Base-by-base conservation (phyloP, 2,888 invertebrate species). In the Elegia similella region DNA sequence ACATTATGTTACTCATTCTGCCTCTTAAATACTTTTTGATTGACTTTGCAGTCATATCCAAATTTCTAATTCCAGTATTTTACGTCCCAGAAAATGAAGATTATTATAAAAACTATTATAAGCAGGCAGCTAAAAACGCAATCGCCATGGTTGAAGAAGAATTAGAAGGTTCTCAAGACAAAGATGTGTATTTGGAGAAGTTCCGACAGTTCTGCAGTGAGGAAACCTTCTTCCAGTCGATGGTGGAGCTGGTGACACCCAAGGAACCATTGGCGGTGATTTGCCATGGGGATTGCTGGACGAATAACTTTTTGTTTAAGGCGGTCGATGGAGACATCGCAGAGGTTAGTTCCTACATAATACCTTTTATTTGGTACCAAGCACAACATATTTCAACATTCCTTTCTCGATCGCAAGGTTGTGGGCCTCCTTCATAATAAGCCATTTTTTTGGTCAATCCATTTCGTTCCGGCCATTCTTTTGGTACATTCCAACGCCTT, bases 251-350 rank as follows among this genome's bases (percentile, higher is more conserved):
- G 68, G 94, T 94, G 0, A 88, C 92, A 1, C 91, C 93, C 0
- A 90, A 91, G 65, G 94, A 95, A 43, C 93, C 94, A 0, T 73
- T 95, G 46, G 94, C 95, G 0, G 95, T 95, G 2, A 94, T 95
- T 64, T 94, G 95, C 56, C 95, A 95, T 67, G 95, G 95, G 0
- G 95, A 95, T 66, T 95, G 95, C 72, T 95, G 95, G 95, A 95
- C 94, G 0, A 95, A 95, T 69, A 95, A 95, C 75, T 92, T 95
- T 68, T 76, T 95, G 17, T 95, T 95, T 71, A 89, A 92, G 63
- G 94, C 94, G 63, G 83, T 88, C 6, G 82, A 86, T 57, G 92
- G 89, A 0, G 87, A 92, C 57, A 92, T 93, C 54, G 82, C 90
- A 56, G 93, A 94, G 80, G 93, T 93, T 64, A 67, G 66, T 72